These are phyloP conservation scores for Gerris buenoi DNA, from an alignment of 1,140 invertebrate genomes.

Conservation along the genomic window DNA sequence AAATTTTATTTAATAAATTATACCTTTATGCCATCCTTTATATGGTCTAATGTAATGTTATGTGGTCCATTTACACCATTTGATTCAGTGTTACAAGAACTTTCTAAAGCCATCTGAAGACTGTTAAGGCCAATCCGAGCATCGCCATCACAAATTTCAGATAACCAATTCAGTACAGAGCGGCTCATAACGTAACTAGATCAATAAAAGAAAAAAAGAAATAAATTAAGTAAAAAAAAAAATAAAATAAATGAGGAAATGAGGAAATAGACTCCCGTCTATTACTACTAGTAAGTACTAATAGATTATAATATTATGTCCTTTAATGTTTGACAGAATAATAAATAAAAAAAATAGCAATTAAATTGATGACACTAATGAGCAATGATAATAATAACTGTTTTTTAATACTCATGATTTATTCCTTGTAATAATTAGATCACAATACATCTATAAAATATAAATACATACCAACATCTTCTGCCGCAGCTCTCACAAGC, in stretches of 20 bases:
- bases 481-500: slow-evolving; percentile 56
- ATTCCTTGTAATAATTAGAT: neutral
- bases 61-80: slow-evolving; percentile 19
- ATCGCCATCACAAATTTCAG: slow-evolving; percentile 66
- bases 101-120: slow-evolving; percentile 51
- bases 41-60: slow-evolving; percentile 40
- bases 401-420: too few relatives aligned
- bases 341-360: neutral
- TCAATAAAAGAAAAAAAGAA: slow-evolving; percentile 1
- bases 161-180: slow-evolving; percentile 47
- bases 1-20: too few relatives aligned
- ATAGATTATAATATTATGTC: too few relatives aligned
- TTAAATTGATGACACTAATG: neutral
- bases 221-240: too few relatives aligned
- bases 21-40: slow-evolving; percentile 49
- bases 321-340: neutral
- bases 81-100: slow-evolving; percentile 27
- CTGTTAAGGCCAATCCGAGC: slow-evolving; percentile 60
- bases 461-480: slow-evolving; percentile 43
- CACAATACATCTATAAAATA: neutral
- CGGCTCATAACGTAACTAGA: slow-evolving; percentile 35
- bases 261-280: too few relatives aligned
- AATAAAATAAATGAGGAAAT: too few relatives aligned
- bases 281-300: too few relatives aligned
- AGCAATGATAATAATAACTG: too few relatives aligned